Evolutionary conservation across 2,797 vertebrate species (phyloP).

Genomic region (Scolopax rusticola): DNA sequence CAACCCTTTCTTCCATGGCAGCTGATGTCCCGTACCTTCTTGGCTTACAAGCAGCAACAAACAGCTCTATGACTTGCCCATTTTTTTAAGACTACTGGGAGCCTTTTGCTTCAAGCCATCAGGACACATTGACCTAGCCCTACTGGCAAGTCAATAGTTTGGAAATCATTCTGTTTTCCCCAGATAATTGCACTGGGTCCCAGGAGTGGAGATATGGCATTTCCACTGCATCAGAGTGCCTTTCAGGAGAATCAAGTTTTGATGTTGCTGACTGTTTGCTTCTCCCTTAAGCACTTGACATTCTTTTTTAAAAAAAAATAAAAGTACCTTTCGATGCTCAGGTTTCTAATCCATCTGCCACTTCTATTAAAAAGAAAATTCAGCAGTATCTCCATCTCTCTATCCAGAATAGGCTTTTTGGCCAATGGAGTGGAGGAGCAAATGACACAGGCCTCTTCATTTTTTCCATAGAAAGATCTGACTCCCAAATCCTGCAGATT

Average conservation of each 20-base stretch:
- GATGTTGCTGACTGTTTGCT: background rate
- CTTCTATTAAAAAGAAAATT: background rate
- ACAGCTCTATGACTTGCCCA: background rate
- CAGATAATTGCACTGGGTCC: slow-evolving; percentile 3
- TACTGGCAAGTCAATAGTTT: background rate
- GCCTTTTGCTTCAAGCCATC: background rate
- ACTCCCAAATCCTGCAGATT: background rate
- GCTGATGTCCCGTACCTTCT: slow-evolving; percentile 36
- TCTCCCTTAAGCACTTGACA: background rate
- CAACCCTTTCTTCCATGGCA: slow-evolving; percentile 36
- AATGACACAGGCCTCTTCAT: background rate
- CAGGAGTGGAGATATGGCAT: slow-evolving; percentile 25
- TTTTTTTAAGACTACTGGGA: background rate
- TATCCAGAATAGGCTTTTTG: background rate
- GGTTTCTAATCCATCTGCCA: background rate
- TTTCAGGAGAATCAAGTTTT: slow-evolving; percentile 47
- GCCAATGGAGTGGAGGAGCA: background rate
- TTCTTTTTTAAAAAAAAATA: background rate
- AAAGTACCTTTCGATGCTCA: background rate
- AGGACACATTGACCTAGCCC: background rate
- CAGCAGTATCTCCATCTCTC: background rate
- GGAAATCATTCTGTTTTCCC: slow-evolving; percentile 32
- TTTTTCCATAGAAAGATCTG: background rate
- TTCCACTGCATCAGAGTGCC: background rate
- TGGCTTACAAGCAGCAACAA: slow-evolving; percentile 14